phyloP scores from a whole-genome alignment of 2,888 invertebrate genomes.

The Polydrusus cervinus region DNA sequence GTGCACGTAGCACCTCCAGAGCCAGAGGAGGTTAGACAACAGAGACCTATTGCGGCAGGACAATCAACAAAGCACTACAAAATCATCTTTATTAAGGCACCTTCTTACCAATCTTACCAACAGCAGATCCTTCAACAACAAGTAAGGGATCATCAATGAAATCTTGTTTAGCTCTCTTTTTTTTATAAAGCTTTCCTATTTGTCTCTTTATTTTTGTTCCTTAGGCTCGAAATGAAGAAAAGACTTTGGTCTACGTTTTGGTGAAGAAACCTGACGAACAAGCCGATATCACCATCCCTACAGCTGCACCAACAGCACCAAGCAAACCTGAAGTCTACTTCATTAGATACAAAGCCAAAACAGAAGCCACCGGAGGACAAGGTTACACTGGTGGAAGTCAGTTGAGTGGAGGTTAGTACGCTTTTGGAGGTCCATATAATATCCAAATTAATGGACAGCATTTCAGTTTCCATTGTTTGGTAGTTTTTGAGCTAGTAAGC shows the following conservation, averaged over 20 bases:
- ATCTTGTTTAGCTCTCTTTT: no score
- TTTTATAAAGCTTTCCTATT: no score
- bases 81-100: constrained; percentile 93
- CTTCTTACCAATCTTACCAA: constrained; percentile 75
- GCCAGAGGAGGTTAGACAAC: constrained; percentile 79
- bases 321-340: constrained; percentile 94
- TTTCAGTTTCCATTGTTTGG: no score
- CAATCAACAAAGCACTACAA: constrained; percentile 91
- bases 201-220: no score
- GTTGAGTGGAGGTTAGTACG: constrained; percentile 25
- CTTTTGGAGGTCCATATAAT: not conserved
- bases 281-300: constrained; percentile 85
- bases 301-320: constrained; percentile 87
- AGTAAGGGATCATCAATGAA: no score
- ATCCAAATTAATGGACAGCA: no score
- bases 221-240: constrained; percentile 85
- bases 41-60: constrained; percentile 78
- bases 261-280: constrained; percentile 91
- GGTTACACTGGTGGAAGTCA: constrained; percentile 58
- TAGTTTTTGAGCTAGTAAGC: no score
- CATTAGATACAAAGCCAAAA: constrained; percentile 87
- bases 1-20: constrained; percentile 92
- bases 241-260: constrained; percentile 90
- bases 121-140: constrained; percentile 52
- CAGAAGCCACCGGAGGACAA: constrained; percentile 69